These are phyloP conservation scores for Cepaea nemoralis DNA, from an alignment of 1,140 invertebrate genomes.

Conservation along the genomic window DNA sequence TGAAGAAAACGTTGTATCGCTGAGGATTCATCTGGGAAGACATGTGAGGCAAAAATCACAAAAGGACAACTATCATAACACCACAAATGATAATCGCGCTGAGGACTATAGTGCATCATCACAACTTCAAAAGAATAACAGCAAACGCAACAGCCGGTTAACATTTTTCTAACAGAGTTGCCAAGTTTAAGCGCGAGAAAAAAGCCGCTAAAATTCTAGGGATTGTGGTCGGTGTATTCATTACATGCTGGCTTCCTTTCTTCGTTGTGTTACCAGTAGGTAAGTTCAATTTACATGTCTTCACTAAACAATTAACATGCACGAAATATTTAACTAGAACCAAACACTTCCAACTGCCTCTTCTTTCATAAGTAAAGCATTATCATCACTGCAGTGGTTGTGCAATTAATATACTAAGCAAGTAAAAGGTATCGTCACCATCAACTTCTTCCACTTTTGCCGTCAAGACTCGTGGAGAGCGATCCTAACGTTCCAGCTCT, in stretches of 20 bases:
- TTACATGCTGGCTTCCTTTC: conserved; percentile 96
- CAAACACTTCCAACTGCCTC: too few relatives aligned
- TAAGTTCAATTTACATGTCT: conserved; percentile 44
- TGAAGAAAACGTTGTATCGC: conserved; percentile 69
- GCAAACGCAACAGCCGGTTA: conserved; percentile 51
- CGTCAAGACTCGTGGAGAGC: too few relatives aligned
- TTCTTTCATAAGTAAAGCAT: too few relatives aligned
- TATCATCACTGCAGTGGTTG: too few relatives aligned
- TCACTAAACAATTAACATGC: too few relatives aligned
- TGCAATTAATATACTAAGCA: too few relatives aligned
- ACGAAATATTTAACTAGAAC: too few relatives aligned
- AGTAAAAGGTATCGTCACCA: too few relatives aligned
- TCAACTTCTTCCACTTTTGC: too few relatives aligned
- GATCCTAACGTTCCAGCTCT: too few relatives aligned
- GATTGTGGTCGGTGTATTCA: conserved; percentile 93
- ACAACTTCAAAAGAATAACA: neutral
- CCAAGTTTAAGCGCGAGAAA: conserved; percentile 72
- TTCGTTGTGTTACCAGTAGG: conserved; percentile 81
- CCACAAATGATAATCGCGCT: neutral
- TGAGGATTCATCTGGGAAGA: conserved; percentile 77
- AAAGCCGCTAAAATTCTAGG: conserved; percentile 88
- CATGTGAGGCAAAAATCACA: neutral
- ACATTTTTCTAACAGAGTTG: conserved; percentile 64
- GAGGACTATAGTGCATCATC: conserved; percentile 19
- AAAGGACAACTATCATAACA: neutral